Evolutionary conservation across 2,113 vertebrate species (phyloP), one percentile per base, ranked within the genome.

Genomic region (Cyanoderma ruficeps): DNA sequence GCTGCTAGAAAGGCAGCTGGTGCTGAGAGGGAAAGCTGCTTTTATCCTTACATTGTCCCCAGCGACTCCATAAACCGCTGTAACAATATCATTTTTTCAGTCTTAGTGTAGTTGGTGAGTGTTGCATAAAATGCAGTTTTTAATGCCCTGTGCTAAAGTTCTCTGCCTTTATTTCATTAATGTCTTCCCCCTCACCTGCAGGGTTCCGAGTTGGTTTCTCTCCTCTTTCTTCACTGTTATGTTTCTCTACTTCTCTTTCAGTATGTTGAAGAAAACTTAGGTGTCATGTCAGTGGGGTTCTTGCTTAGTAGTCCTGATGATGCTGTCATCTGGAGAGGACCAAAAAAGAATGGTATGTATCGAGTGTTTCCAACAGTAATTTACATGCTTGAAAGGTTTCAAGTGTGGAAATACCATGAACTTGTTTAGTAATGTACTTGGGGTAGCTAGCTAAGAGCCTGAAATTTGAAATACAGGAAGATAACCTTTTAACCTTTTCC

Each of bases 241-340:
- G 3, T 55, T 59, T 70, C 52, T 93, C 20, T 69, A 15, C 35
- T 72, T 95, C 22, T 89, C 7, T 89, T 79, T 25, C 94, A 99
- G 99, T 99, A 99, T 20, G 98, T 99, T 80, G 99, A 99, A 33
- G 99, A 99, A 90, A 99, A 99, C 96, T 95, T 99, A 60, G 98
- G 98, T 2, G 98, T 99, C 85, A 99, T 99, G 99, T 99, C 99
- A 1, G 98, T 99, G 37, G 99, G 99, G 21, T 99, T 99, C 97
- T 98, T 99, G 94, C 99, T 99, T 39, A 97, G 98, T 70, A 99
- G 99, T 87, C 99, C 98, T 6, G 99, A 99, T 78, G 99, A 99
- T 60, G 99, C 99, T 6, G 98, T 99, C 47, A 99, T 99, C 97
- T 99, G 99, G 99, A 98, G 99, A 93, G 99, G 99, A 63, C 99